These are phyloP conservation scores for Cladopsammia gracilis DNA, from an alignment of 64 coral and sea anemone genomes.

Conservation along the genomic window DNA sequence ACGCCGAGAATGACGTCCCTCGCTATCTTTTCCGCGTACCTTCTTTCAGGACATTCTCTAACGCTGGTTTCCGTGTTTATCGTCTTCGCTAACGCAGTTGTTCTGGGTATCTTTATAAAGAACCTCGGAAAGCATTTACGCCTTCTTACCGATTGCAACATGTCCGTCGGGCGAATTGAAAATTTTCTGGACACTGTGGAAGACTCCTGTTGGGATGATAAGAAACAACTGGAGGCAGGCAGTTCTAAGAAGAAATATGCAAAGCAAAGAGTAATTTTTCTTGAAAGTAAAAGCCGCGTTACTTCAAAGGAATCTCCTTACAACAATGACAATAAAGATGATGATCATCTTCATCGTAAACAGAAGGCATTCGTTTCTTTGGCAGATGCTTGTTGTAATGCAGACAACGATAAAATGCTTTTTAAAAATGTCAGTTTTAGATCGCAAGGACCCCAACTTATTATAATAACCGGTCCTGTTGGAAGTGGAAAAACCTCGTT, in stretches of 20 bases:
- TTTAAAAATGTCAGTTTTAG: background rate
- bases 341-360: too few species aligned
- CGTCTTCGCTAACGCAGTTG: background rate
- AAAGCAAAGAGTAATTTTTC: background rate
- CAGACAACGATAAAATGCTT: background rate
- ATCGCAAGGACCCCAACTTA: background rate
- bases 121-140: background rate
- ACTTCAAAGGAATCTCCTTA: too few species aligned
- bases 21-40: background rate
- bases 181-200: background rate
- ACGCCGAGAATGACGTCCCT: background rate
- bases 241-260: too few species aligned
- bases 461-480: slow-evolving; percentile 10
- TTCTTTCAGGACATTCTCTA: background rate
- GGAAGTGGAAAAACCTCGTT: background rate
- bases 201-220: too few species aligned
- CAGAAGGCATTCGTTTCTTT: background rate
- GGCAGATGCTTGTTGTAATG: background rate
- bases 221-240: background rate
- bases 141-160: background rate
- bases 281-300: too few species aligned
- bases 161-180: background rate
- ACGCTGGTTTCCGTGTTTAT: background rate
- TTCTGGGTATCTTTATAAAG: background rate
- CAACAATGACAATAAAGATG: too few species aligned